Evolutionary conservation across 1,140 invertebrate genomes (phyloP).

Genomic region (Steinernema khuongi): DNA sequence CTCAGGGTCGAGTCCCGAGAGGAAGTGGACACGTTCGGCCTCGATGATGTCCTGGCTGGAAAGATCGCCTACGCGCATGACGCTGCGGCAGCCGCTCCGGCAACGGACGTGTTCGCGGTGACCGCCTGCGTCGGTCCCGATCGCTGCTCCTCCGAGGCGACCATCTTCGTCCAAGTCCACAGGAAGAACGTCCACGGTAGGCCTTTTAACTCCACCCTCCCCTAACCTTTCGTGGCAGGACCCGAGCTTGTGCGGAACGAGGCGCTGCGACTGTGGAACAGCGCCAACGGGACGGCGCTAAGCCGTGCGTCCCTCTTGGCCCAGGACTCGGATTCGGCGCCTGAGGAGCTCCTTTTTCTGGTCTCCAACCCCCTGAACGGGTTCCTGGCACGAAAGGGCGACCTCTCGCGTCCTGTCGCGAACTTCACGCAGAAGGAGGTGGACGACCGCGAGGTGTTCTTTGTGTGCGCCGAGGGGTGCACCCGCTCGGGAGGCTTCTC

Average conservation of each 20-base stretch:
- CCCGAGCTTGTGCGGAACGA: slow-evolving; percentile 47
- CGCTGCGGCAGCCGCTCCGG: not conserved
- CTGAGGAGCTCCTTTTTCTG: slow-evolving; percentile 42
- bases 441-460: slow-evolving; percentile 37
- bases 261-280: slow-evolving; percentile 31
- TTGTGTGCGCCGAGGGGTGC: slow-evolving; percentile 26
- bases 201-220: not conserved
- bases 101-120: slow-evolving; percentile 13
- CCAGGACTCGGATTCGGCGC: slow-evolving; percentile 42
- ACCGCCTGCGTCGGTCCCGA: slow-evolving; percentile 1
- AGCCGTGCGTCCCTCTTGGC: slow-evolving; percentile 23
- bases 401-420: slow-evolving; percentile 21
- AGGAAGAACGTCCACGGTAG: slow-evolving; percentile 28
- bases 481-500: slow-evolving; percentile 43
- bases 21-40: not conserved
- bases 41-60: slow-evolving; percentile 13
- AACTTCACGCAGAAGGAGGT: slow-evolving; percentile 52
- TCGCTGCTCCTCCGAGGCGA: not conserved
- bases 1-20: not conserved
- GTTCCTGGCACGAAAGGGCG: slow-evolving; percentile 28
- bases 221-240: slow-evolving; percentile 14
- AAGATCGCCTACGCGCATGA: slow-evolving; percentile 28
- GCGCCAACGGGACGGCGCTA: slow-evolving; percentile 19
- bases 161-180: slow-evolving; percentile 17
- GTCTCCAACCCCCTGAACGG: slow-evolving; percentile 49